These are phyloP conservation scores for Crotalus helleri DNA, from an alignment of 2,113 vertebrate species.

Conservation along the genomic window DNA sequence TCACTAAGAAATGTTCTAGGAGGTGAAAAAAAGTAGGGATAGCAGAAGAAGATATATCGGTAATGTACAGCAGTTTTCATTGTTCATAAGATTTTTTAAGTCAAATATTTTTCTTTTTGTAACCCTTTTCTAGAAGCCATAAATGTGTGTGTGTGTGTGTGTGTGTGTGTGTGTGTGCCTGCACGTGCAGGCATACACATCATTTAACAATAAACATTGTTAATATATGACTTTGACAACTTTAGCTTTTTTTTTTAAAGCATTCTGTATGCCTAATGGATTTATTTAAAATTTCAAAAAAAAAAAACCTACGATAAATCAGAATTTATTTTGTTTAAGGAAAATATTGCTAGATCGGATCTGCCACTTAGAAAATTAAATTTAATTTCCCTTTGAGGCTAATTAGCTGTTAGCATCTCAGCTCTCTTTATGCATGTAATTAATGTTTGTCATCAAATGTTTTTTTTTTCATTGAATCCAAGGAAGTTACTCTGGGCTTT, in stretches of 20 bases:
- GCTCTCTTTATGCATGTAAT: constrained; percentile 69
- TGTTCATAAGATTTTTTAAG: not conserved
- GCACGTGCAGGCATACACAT: not conserved
- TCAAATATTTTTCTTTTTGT: not conserved
- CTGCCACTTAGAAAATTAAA: constrained; percentile 54
- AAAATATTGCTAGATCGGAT: constrained; percentile 61
- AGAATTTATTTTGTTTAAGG: constrained; percentile 66
- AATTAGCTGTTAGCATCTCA: constrained; percentile 75
- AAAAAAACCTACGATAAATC: constrained; percentile 45
- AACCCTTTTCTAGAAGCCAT: not conserved
- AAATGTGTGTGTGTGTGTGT: not conserved
- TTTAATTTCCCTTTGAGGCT: constrained; percentile 73
- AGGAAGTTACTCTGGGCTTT: constrained; percentile 27
- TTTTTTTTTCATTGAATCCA: constrained; percentile 28
- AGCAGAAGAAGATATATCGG: not conserved
- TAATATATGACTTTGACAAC: constrained; percentile 5
- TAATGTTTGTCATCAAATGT: constrained; percentile 62
- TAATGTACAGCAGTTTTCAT: constrained; percentile 2
- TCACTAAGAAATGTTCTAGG: not conserved
- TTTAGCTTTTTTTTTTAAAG: constrained; percentile 17
- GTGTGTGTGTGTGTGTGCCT: not conserved
- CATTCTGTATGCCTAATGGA: constrained; percentile 29
- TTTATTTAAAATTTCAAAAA: constrained; percentile 31
- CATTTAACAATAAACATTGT: constrained; percentile 22
- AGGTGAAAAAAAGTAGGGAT: too few relatives aligned